A percentile compares a stretch with the other conserved stretches of the same genome.
Conservation (phyloP, 2,797 vertebrate species). For the Falco cherrug region DNA sequence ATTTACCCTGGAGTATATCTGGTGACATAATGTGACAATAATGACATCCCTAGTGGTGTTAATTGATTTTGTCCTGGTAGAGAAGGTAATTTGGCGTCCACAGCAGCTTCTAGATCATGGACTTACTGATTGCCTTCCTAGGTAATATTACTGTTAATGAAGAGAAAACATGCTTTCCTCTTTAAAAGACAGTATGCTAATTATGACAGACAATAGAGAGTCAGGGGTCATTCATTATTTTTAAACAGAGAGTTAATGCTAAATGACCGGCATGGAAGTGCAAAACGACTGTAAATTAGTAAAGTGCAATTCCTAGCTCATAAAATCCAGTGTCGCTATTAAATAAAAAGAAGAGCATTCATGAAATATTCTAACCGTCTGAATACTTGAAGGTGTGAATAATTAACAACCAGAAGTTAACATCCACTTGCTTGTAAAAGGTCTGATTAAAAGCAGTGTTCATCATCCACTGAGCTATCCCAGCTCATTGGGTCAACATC, state of each 20-base stretch:
- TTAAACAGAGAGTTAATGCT: conserved; percentile 73
- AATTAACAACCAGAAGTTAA: conserved; percentile 73
- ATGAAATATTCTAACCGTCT: conserved; percentile 66
- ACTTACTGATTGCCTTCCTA: conserved; percentile 79
- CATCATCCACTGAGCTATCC: conserved; percentile 68
- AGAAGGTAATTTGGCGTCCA: conserved; percentile 81
- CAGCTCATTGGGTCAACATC: conserved; percentile 74
- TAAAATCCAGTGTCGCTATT: conserved; percentile 69
- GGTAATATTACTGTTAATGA: conserved; percentile 84
- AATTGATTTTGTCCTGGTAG: conserved; percentile 87
- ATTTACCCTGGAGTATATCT: conserved; percentile 81
- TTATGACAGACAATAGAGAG: conserved; percentile 76
- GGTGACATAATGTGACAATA: conserved; percentile 86
- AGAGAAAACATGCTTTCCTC: conserved; percentile 81
- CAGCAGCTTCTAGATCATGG: conserved; percentile 74
- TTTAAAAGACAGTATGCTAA: conserved; percentile 81
- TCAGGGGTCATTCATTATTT: conserved; percentile 77
- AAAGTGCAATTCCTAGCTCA: conserved; percentile 71
- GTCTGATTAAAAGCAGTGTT: conserved; percentile 78
- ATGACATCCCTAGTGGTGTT: conserved; percentile 86
- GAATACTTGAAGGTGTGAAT: conserved; percentile 72
- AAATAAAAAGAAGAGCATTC: conserved; percentile 58
- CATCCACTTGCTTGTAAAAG: conserved; percentile 72
- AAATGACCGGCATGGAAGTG: conserved; percentile 63
- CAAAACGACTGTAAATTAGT: conserved; percentile 74